Conservation (phyloP, 2,113 vertebrate species). For the Argyrosomus japonicus region DNA sequence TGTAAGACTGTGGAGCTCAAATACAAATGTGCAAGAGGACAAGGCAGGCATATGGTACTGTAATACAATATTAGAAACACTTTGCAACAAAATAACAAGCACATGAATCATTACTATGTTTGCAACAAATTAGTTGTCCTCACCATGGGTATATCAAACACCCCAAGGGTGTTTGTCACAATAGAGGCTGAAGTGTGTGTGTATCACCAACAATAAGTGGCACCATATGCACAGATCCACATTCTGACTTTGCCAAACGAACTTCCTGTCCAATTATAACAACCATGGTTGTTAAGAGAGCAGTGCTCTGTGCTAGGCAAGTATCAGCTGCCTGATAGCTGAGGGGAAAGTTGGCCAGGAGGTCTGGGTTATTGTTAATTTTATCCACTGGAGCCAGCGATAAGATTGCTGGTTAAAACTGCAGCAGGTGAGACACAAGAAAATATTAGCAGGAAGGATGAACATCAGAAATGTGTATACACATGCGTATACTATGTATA, state of each 20-base stretch:
- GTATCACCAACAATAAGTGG: constrained; percentile 73
- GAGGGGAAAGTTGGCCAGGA: constrained; percentile 70
- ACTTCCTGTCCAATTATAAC: constrained; percentile 61
- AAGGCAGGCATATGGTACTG: neutral
- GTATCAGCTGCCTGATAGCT: constrained; percentile 74
- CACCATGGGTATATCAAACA: constrained; percentile 78
- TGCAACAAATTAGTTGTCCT: constrained; percentile 11
- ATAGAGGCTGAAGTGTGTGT: constrained; percentile 63
- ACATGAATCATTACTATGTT: constrained; percentile 8
- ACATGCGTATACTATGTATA: too few relatives aligned
- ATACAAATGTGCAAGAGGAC: neutral
- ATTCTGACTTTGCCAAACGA: constrained; percentile 37
- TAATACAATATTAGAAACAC: neutral
- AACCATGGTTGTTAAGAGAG: constrained; percentile 66
- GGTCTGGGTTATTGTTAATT: constrained; percentile 66
- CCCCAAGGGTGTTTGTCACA: constrained; percentile 66
- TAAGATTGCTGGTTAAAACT: constrained; percentile 66
- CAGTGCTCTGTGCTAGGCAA: constrained; percentile 68
- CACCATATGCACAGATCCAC: constrained; percentile 31
- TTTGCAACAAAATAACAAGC: neutral
- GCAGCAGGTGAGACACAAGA: neutral
- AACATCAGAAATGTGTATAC: neutral
- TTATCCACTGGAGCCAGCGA: constrained; percentile 72
- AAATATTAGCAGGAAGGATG: neutral
- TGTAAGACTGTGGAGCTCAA: neutral